A percentile compares a stretch with the other conserved stretches of the same genome.
These are phyloP conservation scores for Sceloporus tristichus DNA, from an alignment of 2,113 vertebrate genomes.

Conservation along the genomic window DNA sequence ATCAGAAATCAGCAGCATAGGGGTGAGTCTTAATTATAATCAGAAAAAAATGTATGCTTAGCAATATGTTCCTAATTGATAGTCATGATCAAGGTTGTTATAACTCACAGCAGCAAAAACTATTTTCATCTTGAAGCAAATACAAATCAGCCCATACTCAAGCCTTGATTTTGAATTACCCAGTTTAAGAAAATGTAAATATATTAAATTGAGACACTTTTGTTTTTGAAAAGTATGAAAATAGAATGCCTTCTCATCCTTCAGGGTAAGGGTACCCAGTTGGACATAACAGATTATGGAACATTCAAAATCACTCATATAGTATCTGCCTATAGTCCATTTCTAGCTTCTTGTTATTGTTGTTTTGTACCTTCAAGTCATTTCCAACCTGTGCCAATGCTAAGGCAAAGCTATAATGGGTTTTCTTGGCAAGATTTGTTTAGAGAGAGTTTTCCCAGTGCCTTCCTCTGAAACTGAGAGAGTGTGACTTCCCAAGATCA, in stretches of 20 bases:
- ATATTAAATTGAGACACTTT: background rate
- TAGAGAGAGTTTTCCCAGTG: no score
- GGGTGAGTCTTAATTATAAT: constrained; percentile 79
- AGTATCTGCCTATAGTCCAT: background rate
- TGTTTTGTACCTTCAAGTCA: no score
- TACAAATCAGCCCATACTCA: background rate
- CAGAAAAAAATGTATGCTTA: background rate
- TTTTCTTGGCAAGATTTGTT: no score
- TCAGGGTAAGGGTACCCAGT: background rate
- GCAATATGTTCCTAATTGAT: background rate
- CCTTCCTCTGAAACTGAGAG: no score
- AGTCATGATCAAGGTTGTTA: background rate
- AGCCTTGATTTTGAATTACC: background rate
- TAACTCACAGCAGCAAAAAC: background rate
- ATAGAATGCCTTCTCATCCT: background rate
- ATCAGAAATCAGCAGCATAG: constrained; percentile 91
- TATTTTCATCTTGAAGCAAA: background rate
- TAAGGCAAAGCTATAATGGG: no score
- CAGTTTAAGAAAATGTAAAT: background rate
- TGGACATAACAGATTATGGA: background rate
- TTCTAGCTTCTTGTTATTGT: no score
- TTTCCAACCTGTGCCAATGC: no score
- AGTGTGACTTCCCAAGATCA: no score
- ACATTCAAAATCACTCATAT: background rate
- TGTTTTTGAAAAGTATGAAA: background rate